These are phyloP conservation scores for Scaptomyza polygonia DNA, from an alignment of 2,888 invertebrate species.

Conservation along the genomic window DNA sequence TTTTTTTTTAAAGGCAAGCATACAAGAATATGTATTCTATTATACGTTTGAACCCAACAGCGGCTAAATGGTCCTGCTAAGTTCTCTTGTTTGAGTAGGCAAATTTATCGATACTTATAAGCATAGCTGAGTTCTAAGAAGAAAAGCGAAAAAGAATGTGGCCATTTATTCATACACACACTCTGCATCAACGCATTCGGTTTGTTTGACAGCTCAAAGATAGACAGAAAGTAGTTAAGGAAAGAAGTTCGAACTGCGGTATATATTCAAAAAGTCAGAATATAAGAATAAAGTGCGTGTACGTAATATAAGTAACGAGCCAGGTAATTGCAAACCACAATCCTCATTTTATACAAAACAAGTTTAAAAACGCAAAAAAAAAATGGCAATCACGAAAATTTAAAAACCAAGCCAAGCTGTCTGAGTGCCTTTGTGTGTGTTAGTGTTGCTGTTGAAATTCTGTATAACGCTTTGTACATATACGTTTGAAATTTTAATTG, in stretches of 20 bases:
- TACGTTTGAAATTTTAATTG: constrained; percentile 44
- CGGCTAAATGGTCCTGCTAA: not conserved
- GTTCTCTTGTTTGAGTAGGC: not conserved
- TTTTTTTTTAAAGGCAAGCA: not conserved
- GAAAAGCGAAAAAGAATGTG: constrained; percentile 43
- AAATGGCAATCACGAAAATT: constrained; percentile 65
- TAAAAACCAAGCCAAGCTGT: constrained; percentile 67
- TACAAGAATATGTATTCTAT: not conserved
- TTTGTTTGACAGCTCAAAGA: constrained; percentile 54
- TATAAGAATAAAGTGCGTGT: constrained; percentile 73
- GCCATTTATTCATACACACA: constrained; percentile 45
- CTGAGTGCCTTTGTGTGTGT: constrained; percentile 63
- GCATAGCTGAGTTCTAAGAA: constrained; percentile 12
- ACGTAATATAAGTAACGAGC: constrained; percentile 49
- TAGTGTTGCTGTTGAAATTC: constrained; percentile 72
- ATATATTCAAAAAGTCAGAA: constrained; percentile 47
- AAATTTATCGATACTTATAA: constrained; percentile 36
- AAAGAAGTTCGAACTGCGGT: constrained; percentile 51
- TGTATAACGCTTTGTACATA: constrained; percentile 75
- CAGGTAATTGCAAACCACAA: constrained; percentile 67
- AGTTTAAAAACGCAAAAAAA: constrained; percentile 31
- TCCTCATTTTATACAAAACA: constrained; percentile 48
- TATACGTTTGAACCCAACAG: constrained; percentile 6
- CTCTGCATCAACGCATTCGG: constrained; percentile 56
- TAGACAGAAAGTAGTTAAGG: constrained; percentile 59